Base-by-base conservation (phyloP, 2,113 vertebrate genomes). In the Corythaixoides concolor region DNA sequence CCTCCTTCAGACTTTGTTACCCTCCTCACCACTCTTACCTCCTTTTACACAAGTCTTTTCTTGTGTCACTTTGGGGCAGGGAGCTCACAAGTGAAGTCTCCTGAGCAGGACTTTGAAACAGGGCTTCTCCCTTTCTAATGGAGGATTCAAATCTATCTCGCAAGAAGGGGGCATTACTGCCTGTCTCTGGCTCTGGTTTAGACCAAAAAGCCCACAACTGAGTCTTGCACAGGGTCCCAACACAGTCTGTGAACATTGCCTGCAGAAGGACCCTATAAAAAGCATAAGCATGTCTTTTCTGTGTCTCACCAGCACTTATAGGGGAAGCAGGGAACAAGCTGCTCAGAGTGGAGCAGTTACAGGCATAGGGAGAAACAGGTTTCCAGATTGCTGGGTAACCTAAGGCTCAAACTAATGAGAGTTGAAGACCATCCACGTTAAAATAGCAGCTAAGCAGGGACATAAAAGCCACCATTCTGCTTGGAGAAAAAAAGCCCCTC, bases 321-420 rank as follows among this genome's bases (percentile, higher is more conserved):
- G 22, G 15, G 21, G 20, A 90, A 75, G 22, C 37, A 77, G 47
- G 60, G 24, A 82, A 50, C 8, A 28, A 63, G 64, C 24, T 78
- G 45, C 39, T 73, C 0, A 0, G 24, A 2, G 6, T 16, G 11
- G 9, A 8, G 22, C 16, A 64, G 12, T 6, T 22, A 16, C 5
- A 45, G 66, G 24, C n/a, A 55, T 6, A 35, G 24, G 56, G 32
- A 55, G 30, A 80, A 63, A 58, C 20, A 58, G 5, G 39, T 21
- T 27, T 77, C 39, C 59, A 43, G 33, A 27, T n/a, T 11, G 2
- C 32, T 32, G 53, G 35, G 55, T 43, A 73, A 8, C 32, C n/a
- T 39, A n/a, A 68, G 85, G 17, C 35, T 15, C 49, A 64, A 56
- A 33, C 5, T 43, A 35, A 63, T 11, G 16, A 53, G 52, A 77